Evolutionary conservation across 2,888 invertebrate species (phyloP).

Genomic region (Seira musarum): DNA sequence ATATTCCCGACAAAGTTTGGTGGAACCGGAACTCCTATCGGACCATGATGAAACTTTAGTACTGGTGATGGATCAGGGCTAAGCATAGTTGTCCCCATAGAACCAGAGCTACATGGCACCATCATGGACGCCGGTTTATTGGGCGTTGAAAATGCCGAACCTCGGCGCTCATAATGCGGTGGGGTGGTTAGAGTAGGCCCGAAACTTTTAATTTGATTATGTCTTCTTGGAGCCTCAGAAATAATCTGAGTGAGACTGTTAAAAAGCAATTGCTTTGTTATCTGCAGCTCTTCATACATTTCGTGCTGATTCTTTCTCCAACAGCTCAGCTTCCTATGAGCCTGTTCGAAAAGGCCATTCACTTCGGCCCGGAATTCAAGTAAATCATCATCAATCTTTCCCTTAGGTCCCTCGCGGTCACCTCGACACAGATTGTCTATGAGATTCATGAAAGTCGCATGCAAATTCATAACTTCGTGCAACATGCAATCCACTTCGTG

Average conservation of each 20-base stretch:
- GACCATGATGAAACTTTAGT: too few relatives aligned
- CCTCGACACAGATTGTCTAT: too few relatives aligned
- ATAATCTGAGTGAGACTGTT: neutral
- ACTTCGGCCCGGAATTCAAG: neutral
- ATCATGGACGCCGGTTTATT: neutral
- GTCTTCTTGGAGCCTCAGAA: neutral
- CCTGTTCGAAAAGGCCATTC: neutral
- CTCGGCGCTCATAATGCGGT: neutral
- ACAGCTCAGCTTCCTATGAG: neutral
- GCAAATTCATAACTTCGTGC: too few relatives aligned
- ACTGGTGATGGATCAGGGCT: too few relatives aligned
- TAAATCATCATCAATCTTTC: too few relatives aligned
- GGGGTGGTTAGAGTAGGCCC: neutral
- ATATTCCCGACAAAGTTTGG: too few relatives aligned
- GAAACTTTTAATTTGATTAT: neutral
- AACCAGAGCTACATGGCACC: neutral
- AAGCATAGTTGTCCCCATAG: too few relatives aligned
- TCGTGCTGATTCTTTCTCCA: neutral
- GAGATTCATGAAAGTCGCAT: too few relatives aligned
- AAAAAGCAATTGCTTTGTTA: neutral
- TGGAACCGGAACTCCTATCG: too few relatives aligned
- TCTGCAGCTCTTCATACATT: neutral
- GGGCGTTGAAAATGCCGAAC: neutral
- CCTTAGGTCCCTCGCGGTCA: too few relatives aligned
- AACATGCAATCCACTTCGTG: too few relatives aligned